A percentile compares a stretch with the other conserved stretches of the same genome.
These are phyloP conservation scores for Rhopilema esculentum DNA, from an alignment of 30 jellyfish, hydroid and myxozoan species.

Conservation along the genomic window DNA sequence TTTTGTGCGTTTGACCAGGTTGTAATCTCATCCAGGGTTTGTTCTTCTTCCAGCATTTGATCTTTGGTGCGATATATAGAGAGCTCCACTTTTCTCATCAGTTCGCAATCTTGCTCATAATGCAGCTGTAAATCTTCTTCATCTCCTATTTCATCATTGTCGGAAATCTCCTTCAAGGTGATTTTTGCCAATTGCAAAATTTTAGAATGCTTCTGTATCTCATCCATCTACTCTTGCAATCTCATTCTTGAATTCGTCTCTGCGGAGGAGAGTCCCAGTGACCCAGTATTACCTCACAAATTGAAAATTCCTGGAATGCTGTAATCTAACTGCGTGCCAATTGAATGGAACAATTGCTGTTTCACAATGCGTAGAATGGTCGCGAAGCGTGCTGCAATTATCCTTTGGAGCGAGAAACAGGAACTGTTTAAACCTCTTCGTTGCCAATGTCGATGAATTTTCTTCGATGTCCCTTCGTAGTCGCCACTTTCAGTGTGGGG, in stretches of 20 bases:
- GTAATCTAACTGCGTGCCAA: neutral
- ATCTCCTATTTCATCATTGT: neutral
- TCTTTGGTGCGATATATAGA: slow-evolving; percentile 43
- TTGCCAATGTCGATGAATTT: too few species aligned
- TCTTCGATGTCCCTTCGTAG: too few species aligned
- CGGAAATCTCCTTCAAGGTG: slow-evolving; percentile 15
- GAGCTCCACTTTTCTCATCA: slow-evolving; percentile 34
- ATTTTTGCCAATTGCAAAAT: slow-evolving; percentile 21
- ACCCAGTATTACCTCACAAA: slow-evolving; percentile 22
- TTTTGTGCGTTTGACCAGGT: slow-evolving; percentile 67
- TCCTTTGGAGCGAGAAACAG: neutral
- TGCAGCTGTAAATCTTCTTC: slow-evolving; percentile 36
- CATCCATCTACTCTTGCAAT: slow-evolving; percentile 10
- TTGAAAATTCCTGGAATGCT: neutral
- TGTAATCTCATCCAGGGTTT: slow-evolving; percentile 36
- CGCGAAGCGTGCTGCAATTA: neutral
- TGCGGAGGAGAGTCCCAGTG: slow-evolving; percentile 18
- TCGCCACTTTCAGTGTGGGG: too few species aligned
- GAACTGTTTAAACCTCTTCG: neutral
- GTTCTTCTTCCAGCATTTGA: slow-evolving; percentile 41
- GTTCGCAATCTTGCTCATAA: slow-evolving; percentile 36
- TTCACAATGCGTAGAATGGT: neutral
- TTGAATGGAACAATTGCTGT: neutral
- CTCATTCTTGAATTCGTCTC: slow-evolving; percentile 7
- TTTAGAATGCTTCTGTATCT: slow-evolving; percentile 12